These are phyloP conservation scores for Trichomalopsis sarcophagae DNA, from an alignment of 1,140 invertebrate species.

Conservation along the genomic window DNA sequence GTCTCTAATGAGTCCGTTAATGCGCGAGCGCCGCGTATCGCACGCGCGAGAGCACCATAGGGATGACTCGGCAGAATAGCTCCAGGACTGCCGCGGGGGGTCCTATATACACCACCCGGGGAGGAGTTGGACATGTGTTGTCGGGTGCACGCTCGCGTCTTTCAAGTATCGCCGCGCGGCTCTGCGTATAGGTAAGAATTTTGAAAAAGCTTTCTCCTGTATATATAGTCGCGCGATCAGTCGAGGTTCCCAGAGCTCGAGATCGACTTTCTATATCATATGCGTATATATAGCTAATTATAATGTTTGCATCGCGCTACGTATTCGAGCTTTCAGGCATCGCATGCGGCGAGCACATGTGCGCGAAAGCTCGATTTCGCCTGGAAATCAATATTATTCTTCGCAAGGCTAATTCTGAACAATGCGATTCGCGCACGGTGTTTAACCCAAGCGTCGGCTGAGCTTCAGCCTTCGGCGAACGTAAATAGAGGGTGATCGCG, in stretches of 20 bases:
- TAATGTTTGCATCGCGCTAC: too few species aligned
- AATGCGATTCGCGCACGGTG: background rate
- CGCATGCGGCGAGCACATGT: constrained; percentile 5
- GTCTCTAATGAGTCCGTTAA: constrained; percentile 49
- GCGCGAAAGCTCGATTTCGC: background rate
- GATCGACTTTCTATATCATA: too few species aligned
- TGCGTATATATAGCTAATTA: too few species aligned
- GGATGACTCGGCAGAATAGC: constrained; percentile 66
- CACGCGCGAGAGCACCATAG: constrained; percentile 58
- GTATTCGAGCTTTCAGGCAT: background rate
- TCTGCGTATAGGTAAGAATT: background rate
- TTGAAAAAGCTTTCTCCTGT: background rate
- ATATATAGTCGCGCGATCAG: background rate
- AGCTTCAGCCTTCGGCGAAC: background rate
- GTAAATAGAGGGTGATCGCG: too few species aligned
- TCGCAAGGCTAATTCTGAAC: background rate
- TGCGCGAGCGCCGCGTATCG: constrained; percentile 14
- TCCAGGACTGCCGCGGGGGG: constrained; percentile 25
- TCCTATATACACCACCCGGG: constrained; percentile 19
- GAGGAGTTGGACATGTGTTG: constrained; percentile 8
- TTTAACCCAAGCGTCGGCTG: background rate
- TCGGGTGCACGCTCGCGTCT: constrained; percentile 31
- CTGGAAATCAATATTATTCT: constrained; percentile 19
- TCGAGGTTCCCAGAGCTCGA: too few species aligned
- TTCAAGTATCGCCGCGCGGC: constrained; percentile 19